Evolutionary conservation across 2,113 vertebrate genomes (phyloP), one percentile per base, ranked within the genome.

Genomic region (Dicerorhinus sumatrensis): DNA sequence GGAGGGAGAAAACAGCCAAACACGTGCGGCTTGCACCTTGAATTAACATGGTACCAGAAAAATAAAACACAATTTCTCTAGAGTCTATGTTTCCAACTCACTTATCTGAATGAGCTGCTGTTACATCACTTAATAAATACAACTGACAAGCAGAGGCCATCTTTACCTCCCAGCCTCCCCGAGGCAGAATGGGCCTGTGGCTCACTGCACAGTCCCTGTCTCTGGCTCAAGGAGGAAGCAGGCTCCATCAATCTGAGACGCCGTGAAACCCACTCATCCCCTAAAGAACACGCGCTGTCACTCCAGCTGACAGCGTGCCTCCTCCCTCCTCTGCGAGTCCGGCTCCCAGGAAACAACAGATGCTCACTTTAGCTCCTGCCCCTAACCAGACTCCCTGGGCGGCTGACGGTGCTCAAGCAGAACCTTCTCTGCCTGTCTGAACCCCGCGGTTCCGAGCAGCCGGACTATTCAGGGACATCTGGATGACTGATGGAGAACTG

Each of bases 381-480:
- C 14, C 23, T 27, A 89, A 31, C 73, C 48, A 76, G 39, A 83
- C 77, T 77, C 16, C 83, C 39, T 36, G 46, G 39, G 89, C 2
- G 2, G 65, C 75, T 20, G 36, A 70, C 89, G 60, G 80, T n/a
- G 48, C 21, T 65, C 33, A 0, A 18, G 29, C 84, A 62, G 67
- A 79, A 70, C 83, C 69, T 16, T 13, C 58, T 54, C 17, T 42
- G 8, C 70, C 46, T 51, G 97, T 94, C 85, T n/a, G 39, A 29
- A 27, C 75, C 16, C 3, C 0, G 39, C 33, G 46, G 27, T 10
- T 1, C 3, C 1, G 23, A 6, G 21, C 82, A 4, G 48, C n/a
- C 16, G 1, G 56, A 84, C 8, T 6, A 0, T 75, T 92, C 91
- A 75, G 58, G n/a, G 3, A 56, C 77, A 42, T 39, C n/a, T 21